These are phyloP conservation scores for Tiliacea citrago DNA, from an alignment of 2,888 invertebrate species.

Conservation along the genomic window DNA sequence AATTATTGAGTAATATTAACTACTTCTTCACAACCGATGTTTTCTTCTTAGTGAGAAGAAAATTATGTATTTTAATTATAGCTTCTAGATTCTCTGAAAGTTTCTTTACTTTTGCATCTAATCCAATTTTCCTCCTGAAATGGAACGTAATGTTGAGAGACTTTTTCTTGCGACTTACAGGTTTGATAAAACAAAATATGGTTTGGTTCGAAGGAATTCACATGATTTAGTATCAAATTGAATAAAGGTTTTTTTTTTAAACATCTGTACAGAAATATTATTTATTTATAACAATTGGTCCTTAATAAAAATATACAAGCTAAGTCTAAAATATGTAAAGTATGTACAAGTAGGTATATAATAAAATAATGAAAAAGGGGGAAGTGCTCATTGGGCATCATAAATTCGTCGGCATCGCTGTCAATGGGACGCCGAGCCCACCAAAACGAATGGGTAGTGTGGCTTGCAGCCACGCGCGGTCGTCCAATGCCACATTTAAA, in stretches of 20 bases:
- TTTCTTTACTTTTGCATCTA: conserved; percentile 70
- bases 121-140: conserved; percentile 74
- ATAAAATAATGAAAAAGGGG: too few relatives aligned
- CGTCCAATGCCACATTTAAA: too few relatives aligned
- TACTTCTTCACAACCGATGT: conserved; percentile 2
- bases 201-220: neutral
- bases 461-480: too few relatives aligned
- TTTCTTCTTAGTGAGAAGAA: conserved; percentile 39
- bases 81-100: conserved; percentile 67
- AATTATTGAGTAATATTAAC: neutral
- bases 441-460: too few relatives aligned
- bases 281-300: too few relatives aligned
- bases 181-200: neutral
- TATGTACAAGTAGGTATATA: too few relatives aligned
- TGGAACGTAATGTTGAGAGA: neutral
- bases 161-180: neutral
- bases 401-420: too few relatives aligned
- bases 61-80: conserved; percentile 64
- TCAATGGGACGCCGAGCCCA: too few relatives aligned
- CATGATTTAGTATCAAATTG: neutral
- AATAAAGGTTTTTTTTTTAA: neutral
- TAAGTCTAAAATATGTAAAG: too few relatives aligned
- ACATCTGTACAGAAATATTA: too few relatives aligned
- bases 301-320: too few relatives aligned
- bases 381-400: too few relatives aligned